Conservation (phyloP, 2,113 vertebrate genomes). For the Sardina pilchardus region DNA sequence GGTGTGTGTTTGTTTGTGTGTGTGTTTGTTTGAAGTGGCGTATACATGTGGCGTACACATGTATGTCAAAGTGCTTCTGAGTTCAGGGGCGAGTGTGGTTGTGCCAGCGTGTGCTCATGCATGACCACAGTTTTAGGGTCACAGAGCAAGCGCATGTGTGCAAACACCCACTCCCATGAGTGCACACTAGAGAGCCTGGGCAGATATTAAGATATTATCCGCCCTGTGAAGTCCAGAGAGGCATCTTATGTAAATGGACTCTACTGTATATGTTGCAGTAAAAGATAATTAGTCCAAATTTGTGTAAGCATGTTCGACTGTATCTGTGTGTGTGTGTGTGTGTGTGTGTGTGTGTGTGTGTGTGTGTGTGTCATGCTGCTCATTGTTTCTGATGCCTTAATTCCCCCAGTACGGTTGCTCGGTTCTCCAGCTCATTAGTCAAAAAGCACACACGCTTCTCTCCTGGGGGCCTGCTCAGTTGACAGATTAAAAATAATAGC, state of each 20-base stretch:
- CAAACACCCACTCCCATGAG: not conserved
- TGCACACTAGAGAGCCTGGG: not conserved
- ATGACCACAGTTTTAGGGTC: not conserved
- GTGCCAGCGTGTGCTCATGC: not conserved
- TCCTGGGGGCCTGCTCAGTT: slow-evolving; percentile 51
- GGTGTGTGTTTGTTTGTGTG: not conserved
- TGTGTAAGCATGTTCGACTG: slow-evolving; percentile 9
- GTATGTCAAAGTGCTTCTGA: not conserved
- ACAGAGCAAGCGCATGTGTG: not conserved
- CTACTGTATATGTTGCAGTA: not conserved
- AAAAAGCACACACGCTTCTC: slow-evolving; percentile 56
- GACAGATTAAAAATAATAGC: slow-evolving; percentile 17
- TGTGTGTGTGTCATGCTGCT: slow-evolving; percentile 47
- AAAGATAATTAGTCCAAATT: not conserved
- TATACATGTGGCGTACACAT: not conserved
- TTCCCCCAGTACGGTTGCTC: slow-evolving; percentile 55
- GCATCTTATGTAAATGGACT: not conserved
- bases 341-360: slow-evolving; percentile 21
- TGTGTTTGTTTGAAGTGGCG: not conserved
- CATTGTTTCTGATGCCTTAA: slow-evolving; percentile 68
- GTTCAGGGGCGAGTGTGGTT: not conserved
- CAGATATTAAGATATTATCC: not conserved
- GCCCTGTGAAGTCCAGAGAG: not conserved
- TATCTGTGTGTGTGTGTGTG: slow-evolving; percentile 19
- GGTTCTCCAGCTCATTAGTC: slow-evolving; percentile 63